Conservation (phyloP, 2,888 invertebrate genomes). For the Lithophane leautieri region DNA sequence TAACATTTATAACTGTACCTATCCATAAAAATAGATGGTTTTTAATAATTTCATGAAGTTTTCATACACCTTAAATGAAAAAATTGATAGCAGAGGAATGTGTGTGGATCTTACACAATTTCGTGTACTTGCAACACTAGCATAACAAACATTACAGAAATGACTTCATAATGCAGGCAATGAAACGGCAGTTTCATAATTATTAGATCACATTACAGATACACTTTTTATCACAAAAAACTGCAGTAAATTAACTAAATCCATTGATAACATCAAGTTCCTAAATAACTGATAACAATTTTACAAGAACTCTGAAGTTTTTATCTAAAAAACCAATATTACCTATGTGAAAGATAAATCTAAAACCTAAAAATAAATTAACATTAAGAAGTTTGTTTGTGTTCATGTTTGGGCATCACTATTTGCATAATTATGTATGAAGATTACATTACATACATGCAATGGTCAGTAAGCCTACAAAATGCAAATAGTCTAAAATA, state of each 20-base stretch:
- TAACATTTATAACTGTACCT: not conserved
- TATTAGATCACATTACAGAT: constrained; percentile 32
- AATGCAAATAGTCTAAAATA: too few species aligned
- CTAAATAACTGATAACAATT: constrained; percentile 7
- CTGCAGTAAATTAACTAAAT: constrained; percentile 11
- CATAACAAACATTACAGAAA: constrained; percentile 17
- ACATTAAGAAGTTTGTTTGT: constrained; percentile 7
- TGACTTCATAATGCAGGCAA: constrained; percentile 25
- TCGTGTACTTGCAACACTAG: constrained; percentile 26
- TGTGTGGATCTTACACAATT: constrained; percentile 37
- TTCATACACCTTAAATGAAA: not conserved
- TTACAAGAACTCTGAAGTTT: constrained; percentile 4
- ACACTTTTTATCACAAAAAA: constrained; percentile 16
- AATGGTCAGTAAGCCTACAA: too few species aligned
- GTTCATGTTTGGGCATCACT: not conserved
- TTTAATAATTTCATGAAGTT: not conserved
- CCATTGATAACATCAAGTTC: constrained; percentile 6
- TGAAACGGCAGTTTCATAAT: constrained; percentile 35
- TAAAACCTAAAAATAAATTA: not conserved
- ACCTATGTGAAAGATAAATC: constrained; percentile 1
- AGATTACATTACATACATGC: constrained; percentile 6
- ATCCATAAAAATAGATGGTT: not conserved
- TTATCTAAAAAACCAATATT: constrained; percentile 16
- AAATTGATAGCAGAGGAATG: constrained; percentile 21
- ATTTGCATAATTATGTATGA: not conserved